A percentile compares a stretch with the other conserved stretches of the same genome.
Evolutionary conservation across 2,113 vertebrate genomes (phyloP).

Genomic region (Anas platyrhynchos): DNA sequence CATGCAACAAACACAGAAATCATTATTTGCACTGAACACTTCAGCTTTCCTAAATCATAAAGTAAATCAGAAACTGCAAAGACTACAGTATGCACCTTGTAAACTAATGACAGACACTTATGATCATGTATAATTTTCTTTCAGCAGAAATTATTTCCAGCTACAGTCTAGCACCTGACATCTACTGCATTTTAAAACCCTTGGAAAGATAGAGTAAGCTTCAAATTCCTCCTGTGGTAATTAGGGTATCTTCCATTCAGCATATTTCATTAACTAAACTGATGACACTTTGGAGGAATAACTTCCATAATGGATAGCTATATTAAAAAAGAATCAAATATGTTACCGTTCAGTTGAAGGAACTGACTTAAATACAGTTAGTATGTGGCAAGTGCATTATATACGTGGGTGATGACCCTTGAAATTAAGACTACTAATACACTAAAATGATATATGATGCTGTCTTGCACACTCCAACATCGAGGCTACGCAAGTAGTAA

Average conservation of each 20-base stretch:
- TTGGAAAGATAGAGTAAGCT: background rate
- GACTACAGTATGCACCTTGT: background rate
- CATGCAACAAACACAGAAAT: background rate
- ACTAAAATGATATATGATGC: background rate
- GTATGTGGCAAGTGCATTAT: background rate
- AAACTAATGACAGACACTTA: background rate
- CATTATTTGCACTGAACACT: background rate
- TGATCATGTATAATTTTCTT: background rate
- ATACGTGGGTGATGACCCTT: conserved; percentile 46
- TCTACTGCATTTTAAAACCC: background rate
- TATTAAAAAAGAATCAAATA: conserved; percentile 1
- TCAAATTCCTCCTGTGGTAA: background rate
- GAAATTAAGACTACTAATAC: conserved; percentile 68
- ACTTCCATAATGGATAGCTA: conserved; percentile 2
- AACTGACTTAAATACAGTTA: background rate
- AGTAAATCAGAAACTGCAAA: background rate
- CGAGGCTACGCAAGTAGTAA: background rate
- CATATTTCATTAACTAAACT: background rate
- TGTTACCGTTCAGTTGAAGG: background rate
- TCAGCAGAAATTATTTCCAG: background rate
- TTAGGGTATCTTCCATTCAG: background rate
- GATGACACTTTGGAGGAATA: background rate
- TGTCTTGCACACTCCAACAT: background rate
- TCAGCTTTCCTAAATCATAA: background rate
- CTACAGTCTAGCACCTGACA: background rate